Percentiles rank a stretch among this genome's conserved stretches.
Evolutionary conservation across 2,888 invertebrate genomes (phyloP).

Genomic region (Standfussiana lucernea): DNA sequence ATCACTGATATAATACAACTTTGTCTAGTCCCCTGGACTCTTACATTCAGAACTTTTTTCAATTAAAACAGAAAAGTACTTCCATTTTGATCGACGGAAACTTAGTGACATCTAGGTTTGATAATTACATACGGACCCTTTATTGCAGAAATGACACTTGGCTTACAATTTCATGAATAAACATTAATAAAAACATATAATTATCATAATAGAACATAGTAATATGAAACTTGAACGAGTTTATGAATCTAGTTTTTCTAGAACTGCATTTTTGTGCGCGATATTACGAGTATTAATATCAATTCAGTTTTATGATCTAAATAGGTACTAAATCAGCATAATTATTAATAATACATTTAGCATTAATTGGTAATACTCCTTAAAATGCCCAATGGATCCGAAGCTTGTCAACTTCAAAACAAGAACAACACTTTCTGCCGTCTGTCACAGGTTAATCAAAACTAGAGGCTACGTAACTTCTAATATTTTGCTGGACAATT

Average conservation of each 20-base stretch:
- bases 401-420: not conserved
- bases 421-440: not conserved
- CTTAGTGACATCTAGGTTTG: not conserved
- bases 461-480: not conserved
- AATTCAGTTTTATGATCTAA: not conserved
- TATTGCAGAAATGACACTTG: not conserved
- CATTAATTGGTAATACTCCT: not conserved
- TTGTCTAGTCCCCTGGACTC: not conserved
- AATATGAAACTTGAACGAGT: not conserved
- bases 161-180: not conserved
- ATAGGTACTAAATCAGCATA: no score
- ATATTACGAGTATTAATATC: not conserved
- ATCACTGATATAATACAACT: not conserved
- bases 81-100: not conserved
- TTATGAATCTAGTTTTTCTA: slow-evolving; percentile 6
- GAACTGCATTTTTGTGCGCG: slow-evolving; percentile 2
- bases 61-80: not conserved
- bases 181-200: not conserved
- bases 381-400: not conserved
- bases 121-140: slow-evolving; percentile 6
- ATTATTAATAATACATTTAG: not conserved
- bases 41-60: not conserved
- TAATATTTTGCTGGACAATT: not conserved
- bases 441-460: not conserved
- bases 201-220: not conserved